A percentile compares a stretch with the other conserved stretches of the same genome.
These are phyloP conservation scores for Meliscaeva auricollis DNA, from an alignment of 2,888 invertebrate genomes.

Conservation along the genomic window DNA sequence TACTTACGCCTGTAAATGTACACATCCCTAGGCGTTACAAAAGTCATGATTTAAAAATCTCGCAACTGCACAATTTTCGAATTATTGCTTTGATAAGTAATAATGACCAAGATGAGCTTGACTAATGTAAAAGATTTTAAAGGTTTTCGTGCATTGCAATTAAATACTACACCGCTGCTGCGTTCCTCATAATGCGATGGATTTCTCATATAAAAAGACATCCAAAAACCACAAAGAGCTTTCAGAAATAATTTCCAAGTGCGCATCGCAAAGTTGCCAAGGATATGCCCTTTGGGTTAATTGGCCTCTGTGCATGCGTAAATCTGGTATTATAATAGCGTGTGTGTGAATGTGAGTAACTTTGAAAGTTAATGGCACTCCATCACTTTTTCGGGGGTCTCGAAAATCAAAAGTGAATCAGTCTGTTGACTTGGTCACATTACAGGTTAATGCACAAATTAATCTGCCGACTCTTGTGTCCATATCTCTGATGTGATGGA, in stretches of 20 bases:
- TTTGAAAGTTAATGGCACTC: constrained; percentile 74
- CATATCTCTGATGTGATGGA: constrained; percentile 33
- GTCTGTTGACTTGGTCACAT: constrained; percentile 76
- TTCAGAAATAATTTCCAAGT: constrained; percentile 51
- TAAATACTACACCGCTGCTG: constrained; percentile 50
- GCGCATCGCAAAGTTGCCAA: constrained; percentile 48
- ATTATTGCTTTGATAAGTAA: constrained; percentile 58
- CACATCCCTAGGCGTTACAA: constrained; percentile 57
- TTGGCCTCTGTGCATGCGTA: constrained; percentile 52
- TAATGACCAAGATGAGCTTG: constrained; percentile 61
- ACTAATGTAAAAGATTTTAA: constrained; percentile 58
- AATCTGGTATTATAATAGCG: constrained; percentile 2
- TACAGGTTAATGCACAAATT: constrained; percentile 76
- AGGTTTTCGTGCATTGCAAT: constrained; percentile 62
- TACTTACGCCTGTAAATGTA: constrained; percentile 38
- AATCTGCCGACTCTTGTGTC: constrained; percentile 59
- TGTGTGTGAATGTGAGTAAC: constrained; percentile 64
- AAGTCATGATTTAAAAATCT: constrained; percentile 25
- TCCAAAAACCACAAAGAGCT: constrained; percentile 29
- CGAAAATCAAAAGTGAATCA: constrained; percentile 76
- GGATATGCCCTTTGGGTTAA: constrained; percentile 74
- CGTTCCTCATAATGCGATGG: background rate
- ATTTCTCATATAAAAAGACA: constrained; percentile 12
- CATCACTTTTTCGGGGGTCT: constrained; percentile 76
- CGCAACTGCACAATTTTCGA: constrained; percentile 66